Conservation (phyloP, 2,888 invertebrate genomes). For the Diloba caeruleocephala region DNA sequence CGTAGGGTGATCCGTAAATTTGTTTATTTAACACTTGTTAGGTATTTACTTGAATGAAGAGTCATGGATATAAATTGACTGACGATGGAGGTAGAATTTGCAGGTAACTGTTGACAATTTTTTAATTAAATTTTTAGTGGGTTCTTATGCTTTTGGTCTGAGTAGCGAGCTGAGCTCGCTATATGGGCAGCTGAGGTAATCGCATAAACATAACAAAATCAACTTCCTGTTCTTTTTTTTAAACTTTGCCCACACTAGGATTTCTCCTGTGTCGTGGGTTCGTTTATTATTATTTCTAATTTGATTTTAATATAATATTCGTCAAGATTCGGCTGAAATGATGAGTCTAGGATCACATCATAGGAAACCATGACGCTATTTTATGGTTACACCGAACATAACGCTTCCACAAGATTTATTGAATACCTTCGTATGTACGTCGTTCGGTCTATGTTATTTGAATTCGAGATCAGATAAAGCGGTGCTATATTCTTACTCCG, state of each 20-base stretch:
- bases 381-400: slow-evolving; percentile 63
- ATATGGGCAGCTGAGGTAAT: too few species aligned
- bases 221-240: too few species aligned
- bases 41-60: slow-evolving; percentile 36
- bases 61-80: slow-evolving; percentile 38
- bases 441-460: slow-evolving; percentile 36
- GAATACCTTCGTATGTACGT: slow-evolving; percentile 27
- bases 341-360: too few species aligned
- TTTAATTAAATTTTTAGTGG: background rate
- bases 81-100: slow-evolving; percentile 11
- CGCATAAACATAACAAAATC: too few species aligned
- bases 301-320: too few species aligned
- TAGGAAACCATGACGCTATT: slow-evolving; percentile 59
- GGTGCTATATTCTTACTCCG: too few species aligned
- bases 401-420: slow-evolving; percentile 57
- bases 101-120: background rate
- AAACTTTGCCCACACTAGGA: too few species aligned
- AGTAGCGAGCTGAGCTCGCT: too few species aligned
- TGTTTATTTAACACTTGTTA: slow-evolving; percentile 41
- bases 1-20: slow-evolving; percentile 42
- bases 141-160: background rate
- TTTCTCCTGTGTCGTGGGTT: too few species aligned
- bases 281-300: too few species aligned
- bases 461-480: slow-evolving; percentile 25
- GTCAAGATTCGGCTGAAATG: too few species aligned